Evolutionary conservation across 2,113 vertebrate species (phyloP).

Genomic region (Microtus richardsoni): DNA sequence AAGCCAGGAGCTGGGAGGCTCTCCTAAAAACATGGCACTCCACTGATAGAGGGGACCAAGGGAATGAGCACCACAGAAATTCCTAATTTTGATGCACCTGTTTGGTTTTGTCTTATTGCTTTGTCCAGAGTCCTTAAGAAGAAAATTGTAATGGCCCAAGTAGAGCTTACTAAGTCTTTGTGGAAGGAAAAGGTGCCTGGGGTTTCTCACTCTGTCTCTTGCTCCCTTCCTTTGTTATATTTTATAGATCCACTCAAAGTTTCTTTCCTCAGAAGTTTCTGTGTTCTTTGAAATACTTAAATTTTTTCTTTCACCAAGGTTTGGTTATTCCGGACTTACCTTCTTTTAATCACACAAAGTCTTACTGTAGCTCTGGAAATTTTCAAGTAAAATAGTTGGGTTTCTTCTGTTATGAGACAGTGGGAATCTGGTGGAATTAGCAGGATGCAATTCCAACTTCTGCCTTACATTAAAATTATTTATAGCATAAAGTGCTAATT

Average conservation of each 20-base stretch:
- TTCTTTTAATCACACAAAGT: not conserved
- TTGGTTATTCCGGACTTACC: not conserved
- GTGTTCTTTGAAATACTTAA: not conserved
- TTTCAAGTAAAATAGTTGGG: constrained; percentile 62
- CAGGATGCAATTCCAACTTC: constrained; percentile 26
- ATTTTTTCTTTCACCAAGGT: not conserved
- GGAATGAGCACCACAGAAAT: not conserved
- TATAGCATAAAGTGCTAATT: constrained; percentile 62
- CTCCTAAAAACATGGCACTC: not conserved
- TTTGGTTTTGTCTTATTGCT: not conserved
- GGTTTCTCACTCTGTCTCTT: not conserved
- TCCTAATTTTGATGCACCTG: not conserved
- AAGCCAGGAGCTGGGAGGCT: not conserved
- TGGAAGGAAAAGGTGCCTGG: not conserved
- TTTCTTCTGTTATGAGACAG: constrained; percentile 40
- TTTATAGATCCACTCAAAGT: not conserved
- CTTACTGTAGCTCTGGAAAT: constrained; percentile 46
- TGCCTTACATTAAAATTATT: constrained; percentile 65
- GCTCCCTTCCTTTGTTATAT: not conserved
- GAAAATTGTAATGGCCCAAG: not conserved
- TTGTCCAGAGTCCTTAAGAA: not conserved
- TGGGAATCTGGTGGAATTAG: constrained; percentile 68
- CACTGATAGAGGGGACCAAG: too few species aligned
- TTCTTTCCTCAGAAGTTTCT: constrained; percentile 19
- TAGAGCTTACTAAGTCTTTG: not conserved